Conservation (phyloP, 2,888 invertebrate genomes). For the Mythimna lalbum region DNA sequence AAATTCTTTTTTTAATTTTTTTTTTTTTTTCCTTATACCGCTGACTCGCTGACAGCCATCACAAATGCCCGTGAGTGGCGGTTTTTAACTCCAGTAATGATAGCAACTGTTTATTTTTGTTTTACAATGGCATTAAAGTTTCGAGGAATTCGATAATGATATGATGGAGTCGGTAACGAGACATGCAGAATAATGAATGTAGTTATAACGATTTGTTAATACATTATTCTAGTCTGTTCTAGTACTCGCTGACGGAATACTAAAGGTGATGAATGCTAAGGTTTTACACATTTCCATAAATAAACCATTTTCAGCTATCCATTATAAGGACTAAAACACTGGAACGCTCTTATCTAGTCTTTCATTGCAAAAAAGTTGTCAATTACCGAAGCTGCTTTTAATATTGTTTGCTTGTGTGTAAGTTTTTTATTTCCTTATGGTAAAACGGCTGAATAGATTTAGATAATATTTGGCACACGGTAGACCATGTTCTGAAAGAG, state of each 20-base stretch:
- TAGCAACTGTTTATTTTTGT: constrained; percentile 66
- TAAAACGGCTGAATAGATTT: too few relatives aligned
- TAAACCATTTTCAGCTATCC: constrained; percentile 17
- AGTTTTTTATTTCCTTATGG: too few relatives aligned
- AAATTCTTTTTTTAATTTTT: constrained; percentile 57
- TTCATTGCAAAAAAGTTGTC: neutral
- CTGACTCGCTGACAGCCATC: constrained; percentile 63
- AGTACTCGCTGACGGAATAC: constrained; percentile 15
- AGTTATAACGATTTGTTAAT: constrained; percentile 42
- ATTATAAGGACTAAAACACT: constrained; percentile 11
- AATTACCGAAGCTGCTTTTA: neutral
- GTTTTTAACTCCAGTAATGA: constrained; percentile 66
- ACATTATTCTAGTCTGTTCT: constrained; percentile 44
- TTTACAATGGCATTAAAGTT: constrained; percentile 62
- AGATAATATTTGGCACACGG: too few relatives aligned
- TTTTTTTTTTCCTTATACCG: constrained; percentile 60
- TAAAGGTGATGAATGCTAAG: constrained; percentile 5
- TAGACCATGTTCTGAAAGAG: too few relatives aligned
- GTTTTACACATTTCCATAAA: constrained; percentile 23
- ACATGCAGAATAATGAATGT: constrained; percentile 52
- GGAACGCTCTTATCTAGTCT: constrained; percentile 1
- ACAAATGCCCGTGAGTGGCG: constrained; percentile 65
- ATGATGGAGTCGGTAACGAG: constrained; percentile 52
- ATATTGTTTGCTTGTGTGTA: too few relatives aligned
- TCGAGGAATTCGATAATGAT: constrained; percentile 60